phyloP scores from a whole-genome alignment of 2,888 invertebrate genomes.

The Campoplex nolae region DNA sequence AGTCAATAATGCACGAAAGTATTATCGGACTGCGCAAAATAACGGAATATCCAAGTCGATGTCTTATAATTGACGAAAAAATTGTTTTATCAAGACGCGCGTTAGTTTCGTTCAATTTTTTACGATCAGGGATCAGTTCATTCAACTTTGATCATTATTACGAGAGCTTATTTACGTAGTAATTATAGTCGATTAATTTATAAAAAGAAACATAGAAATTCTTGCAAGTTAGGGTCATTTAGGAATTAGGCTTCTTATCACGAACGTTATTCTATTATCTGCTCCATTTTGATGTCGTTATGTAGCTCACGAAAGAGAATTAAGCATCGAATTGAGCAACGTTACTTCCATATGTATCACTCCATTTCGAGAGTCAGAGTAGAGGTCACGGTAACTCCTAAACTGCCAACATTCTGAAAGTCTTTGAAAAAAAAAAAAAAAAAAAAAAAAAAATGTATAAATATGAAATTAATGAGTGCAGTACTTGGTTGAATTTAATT shows the following conservation, averaged over 20 bases:
- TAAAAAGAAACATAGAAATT: too few relatives aligned
- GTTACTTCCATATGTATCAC: neutral
- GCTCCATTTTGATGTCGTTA: neutral
- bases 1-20: neutral
- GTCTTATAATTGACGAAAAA: neutral
- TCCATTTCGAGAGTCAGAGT: neutral
- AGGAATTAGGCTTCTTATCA: conserved; percentile 5
- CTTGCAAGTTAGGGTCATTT: neutral
- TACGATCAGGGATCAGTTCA: neutral
- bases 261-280: neutral
- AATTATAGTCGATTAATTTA: too few relatives aligned
- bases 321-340: neutral
- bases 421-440: too few relatives aligned
- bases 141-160: neutral
- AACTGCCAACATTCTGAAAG: neutral
- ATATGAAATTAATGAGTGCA: too few relatives aligned
- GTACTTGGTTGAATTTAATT: too few relatives aligned
- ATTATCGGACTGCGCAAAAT: neutral
- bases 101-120: neutral
- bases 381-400: too few relatives aligned
- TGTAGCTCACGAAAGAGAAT: neutral
- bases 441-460: too few relatives aligned
- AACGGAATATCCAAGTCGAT: neutral
- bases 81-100: too few relatives aligned
- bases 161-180: too few relatives aligned